phyloP scores from a whole-genome alignment of 1,140 invertebrate species.

The Scaptomyza hsui region DNA sequence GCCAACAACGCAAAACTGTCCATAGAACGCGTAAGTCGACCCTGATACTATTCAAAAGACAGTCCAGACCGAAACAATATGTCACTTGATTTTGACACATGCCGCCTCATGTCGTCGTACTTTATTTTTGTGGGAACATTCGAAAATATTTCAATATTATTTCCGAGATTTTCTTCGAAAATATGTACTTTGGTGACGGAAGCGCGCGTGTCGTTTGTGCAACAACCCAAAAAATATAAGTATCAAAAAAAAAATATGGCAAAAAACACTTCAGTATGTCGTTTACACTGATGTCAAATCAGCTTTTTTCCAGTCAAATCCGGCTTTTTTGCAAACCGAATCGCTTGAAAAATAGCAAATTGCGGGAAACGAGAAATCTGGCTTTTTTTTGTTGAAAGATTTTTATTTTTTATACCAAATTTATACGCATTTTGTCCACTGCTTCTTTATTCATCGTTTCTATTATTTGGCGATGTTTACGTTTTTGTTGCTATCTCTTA shows the following conservation, averaged over 20 bases:
- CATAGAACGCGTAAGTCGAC: slow-evolving; percentile 47
- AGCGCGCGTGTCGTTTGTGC: slow-evolving; percentile 62
- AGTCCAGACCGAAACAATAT: slow-evolving; percentile 46
- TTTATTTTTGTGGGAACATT: slow-evolving; percentile 35
- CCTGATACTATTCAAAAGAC: slow-evolving; percentile 61
- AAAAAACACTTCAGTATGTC: slow-evolving; percentile 15
- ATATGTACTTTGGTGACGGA: slow-evolving; percentile 57
- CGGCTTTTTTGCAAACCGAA: no score
- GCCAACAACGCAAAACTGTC: slow-evolving; percentile 9
- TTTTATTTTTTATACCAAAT: no score
- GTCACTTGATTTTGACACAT: slow-evolving; percentile 67
- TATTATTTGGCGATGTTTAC: no score
- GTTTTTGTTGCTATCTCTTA: no score
- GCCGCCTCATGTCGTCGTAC: slow-evolving; percentile 48
- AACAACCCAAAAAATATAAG: slow-evolving; percentile 3
- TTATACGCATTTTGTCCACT: no score
- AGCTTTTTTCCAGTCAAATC: no score
- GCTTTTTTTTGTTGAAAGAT: no score
- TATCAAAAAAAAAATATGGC: slow-evolving; percentile 3
- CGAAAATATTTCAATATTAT: slow-evolving; percentile 17
- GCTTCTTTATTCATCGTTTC: no score
- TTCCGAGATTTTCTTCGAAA: slow-evolving; percentile 57
- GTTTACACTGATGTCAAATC: no score
- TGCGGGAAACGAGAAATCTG: no score
- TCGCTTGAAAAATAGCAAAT: no score